Conservation (phyloP, 2,113 vertebrate genomes). For the Atractosteus spatula region DNA sequence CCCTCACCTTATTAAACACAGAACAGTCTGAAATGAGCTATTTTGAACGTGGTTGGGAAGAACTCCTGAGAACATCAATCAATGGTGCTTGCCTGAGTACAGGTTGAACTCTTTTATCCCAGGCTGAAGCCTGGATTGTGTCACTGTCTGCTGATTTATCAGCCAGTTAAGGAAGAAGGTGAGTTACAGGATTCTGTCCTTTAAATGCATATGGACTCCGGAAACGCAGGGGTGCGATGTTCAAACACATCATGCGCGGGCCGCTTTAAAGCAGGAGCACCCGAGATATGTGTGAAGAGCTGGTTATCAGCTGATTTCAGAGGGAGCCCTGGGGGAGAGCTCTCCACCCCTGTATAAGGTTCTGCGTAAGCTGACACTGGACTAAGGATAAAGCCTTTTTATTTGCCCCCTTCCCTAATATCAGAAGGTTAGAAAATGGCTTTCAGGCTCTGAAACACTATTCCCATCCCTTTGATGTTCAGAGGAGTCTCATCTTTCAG, state of each 20-base stretch:
- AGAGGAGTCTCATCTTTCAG: not conserved
- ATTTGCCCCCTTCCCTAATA: not conserved
- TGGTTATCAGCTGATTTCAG: slow-evolving; percentile 6
- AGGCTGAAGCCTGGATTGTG: too few species aligned
- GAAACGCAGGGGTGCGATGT: not conserved
- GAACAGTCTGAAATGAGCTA: too few species aligned
- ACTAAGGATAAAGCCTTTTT: not conserved
- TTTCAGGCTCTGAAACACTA: not conserved
- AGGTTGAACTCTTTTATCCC: too few species aligned
- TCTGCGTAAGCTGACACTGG: not conserved
- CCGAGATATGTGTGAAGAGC: not conserved
- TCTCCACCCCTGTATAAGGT: not conserved
- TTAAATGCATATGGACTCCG: too few species aligned
- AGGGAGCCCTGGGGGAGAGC: not conserved
- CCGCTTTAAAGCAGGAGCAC: not conserved
- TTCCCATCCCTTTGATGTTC: not conserved
- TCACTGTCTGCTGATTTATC: too few species aligned
- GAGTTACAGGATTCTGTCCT: too few species aligned
- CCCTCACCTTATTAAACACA: too few species aligned
- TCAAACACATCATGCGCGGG: not conserved
- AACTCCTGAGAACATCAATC: too few species aligned
- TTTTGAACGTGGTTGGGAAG: too few species aligned
- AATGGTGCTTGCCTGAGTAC: too few species aligned
- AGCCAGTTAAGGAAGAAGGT: too few species aligned
- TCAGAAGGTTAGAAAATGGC: not conserved